These are phyloP conservation scores for Gambusia affinis DNA, from an alignment of 2,113 vertebrate species.

Conservation along the genomic window DNA sequence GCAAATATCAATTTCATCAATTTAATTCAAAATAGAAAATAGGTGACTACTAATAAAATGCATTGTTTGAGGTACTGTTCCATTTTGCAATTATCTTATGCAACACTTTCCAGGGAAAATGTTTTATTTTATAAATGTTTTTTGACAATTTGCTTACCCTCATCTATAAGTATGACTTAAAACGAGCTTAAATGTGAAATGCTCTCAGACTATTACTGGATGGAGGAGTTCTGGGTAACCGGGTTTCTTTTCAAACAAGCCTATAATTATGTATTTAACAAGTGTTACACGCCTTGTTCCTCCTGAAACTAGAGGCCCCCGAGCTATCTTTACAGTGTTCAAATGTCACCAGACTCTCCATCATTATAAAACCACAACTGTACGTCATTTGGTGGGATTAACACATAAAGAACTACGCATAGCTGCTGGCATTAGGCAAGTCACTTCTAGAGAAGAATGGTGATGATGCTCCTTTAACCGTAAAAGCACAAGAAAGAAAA, in stretches of 20 bases:
- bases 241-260: neutral
- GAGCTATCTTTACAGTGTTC: conserved; percentile 46
- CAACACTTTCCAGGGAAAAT: too few species aligned
- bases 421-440: conserved; percentile 18
- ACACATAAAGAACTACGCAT: conserved; percentile 44
- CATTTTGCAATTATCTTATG: too few species aligned
- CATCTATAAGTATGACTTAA: neutral
- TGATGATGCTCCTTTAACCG: conserved; percentile 21
- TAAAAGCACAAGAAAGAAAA: conserved; percentile 41
- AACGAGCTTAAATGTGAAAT: conserved; percentile 10
- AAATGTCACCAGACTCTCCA: conserved; percentile 15
- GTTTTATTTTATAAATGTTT: too few species aligned
- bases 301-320: conserved; percentile 23
- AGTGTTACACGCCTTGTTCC: conserved; percentile 33
- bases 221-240: conserved; percentile 4
- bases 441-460: conserved; percentile 7
- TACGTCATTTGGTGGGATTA: conserved; percentile 9
- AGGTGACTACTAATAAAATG: neutral
- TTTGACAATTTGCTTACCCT: too few species aligned
- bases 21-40: neutral
- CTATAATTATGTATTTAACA: conserved; percentile 51
- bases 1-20: neutral
- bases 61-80: too few species aligned
- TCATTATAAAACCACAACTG: conserved; percentile 16
- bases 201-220: conserved; percentile 24